These are phyloP conservation scores for Metopolophium dirhodum DNA, from an alignment of 1,140 invertebrate genomes.

Conservation along the genomic window DNA sequence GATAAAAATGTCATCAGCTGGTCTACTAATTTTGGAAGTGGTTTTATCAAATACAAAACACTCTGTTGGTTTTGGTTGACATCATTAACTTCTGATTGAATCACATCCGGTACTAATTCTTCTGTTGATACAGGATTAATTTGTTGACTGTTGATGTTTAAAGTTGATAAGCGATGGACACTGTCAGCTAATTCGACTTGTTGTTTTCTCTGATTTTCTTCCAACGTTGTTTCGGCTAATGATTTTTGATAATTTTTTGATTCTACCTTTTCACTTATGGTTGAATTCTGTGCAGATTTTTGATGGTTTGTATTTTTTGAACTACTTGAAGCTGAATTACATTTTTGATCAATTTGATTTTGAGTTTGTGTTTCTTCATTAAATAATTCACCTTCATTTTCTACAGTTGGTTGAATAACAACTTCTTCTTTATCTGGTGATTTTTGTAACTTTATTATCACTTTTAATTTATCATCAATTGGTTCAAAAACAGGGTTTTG, in stretches of 20 bases:
- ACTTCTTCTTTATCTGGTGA: neutral
- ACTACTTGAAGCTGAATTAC: neutral
- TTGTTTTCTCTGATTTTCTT: neutral
- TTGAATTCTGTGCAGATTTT: neutral
- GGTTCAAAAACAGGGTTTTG: neutral
- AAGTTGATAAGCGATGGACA: neutral
- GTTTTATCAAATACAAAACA: neutral
- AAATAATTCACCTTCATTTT: neutral
- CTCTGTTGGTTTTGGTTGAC: neutral
- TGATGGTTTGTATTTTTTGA: neutral
- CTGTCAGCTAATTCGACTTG: neutral
- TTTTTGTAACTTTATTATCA: neutral
- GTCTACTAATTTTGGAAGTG: neutral
- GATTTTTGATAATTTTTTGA: no score
- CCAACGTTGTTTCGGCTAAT: neutral
- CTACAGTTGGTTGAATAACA: neutral
- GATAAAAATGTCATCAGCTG: neutral
- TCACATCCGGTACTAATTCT: neutral
- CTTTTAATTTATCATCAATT: constrained; percentile 15
- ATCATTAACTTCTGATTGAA: neutral
- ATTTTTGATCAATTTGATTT: neutral
- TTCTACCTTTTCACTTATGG: neutral
- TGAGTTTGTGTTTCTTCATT: neutral
- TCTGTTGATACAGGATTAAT: neutral
- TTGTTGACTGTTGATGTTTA: neutral